Evolutionary conservation across 2,113 vertebrate species (phyloP), one percentile per base, ranked within the genome.

Genomic region (Amia ocellicauda): DNA sequence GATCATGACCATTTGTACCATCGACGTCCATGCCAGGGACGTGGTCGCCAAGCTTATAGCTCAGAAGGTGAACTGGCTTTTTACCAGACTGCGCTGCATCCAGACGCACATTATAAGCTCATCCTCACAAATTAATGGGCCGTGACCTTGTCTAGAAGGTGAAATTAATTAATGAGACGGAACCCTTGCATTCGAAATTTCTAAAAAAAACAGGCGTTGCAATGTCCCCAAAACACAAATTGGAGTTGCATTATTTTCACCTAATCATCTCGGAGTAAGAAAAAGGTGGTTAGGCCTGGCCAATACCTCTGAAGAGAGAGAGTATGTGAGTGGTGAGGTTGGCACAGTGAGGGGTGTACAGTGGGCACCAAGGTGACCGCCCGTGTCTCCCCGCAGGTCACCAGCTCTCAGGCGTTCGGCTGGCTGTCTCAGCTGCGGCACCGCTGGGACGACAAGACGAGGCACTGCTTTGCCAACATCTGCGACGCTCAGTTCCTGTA

Each of bases 401-500:
- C 62, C 68, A 85, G 62, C 59, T 86, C 83, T 16, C 73, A 79
- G 53, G 79, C 83, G 31, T 93, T 93, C 69, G 49, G 81, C 64
- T 93, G 90, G 90, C 77, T 92, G 29, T 93, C 87, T 55, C 88
- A 91, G 60, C 84, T 94, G 5, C 67, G 81, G 29, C 89, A 86
- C 43, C 76, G 72, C 61, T 94, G 91, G 91, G 82, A 90, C 58
- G 83, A 89, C 0, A 13, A 72, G 20, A 72, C 73, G 58, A 82
- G 76, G 22, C 83, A 87, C 27, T 92, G 87, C 66, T 85, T 85
- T 29, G 75, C 85, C 53, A 85, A 81, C 66, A 91, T 89, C 56
- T 93, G 89, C 0, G 81, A 91, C 50, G 90, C 88, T 69, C 83
- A 77, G 23, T 93, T 96, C 81, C 86, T 74, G 58, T 93, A 90